Conservation (phyloP, 2,888 invertebrate genomes). For the Cataglyphis altisquamis region DNA sequence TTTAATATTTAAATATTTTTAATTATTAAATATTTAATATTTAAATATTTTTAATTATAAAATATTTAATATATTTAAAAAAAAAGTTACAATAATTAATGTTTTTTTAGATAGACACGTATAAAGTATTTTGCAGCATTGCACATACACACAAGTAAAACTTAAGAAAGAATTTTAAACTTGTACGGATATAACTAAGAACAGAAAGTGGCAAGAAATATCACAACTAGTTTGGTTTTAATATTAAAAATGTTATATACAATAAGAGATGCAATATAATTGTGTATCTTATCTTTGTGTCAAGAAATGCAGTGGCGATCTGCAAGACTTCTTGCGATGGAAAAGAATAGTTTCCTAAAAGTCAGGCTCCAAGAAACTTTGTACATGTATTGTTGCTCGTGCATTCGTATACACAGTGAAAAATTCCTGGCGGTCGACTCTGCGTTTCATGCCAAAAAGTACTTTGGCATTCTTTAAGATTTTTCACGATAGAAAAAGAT, state of each 20-base stretch:
- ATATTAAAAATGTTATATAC: neutral
- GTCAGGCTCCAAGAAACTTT: neutral
- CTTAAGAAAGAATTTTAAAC: neutral
- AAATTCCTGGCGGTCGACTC: neutral
- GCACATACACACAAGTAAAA: neutral
- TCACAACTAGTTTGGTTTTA: neutral
- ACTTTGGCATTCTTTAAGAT: conserved; percentile 6
- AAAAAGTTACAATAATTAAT: neutral
- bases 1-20: too few relatives aligned
- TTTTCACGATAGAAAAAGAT: neutral
- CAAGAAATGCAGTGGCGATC: neutral
- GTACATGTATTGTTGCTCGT: neutral
- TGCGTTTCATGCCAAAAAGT: neutral
- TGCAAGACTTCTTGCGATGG: neutral
- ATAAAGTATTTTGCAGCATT: neutral
- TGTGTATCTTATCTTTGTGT: neutral
- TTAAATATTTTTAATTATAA: too few relatives aligned
- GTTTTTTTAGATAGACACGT: neutral
- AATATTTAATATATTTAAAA: neutral
- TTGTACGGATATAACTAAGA: neutral
- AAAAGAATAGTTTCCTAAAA: neutral
- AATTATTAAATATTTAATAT: too few relatives aligned
- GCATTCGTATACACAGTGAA: neutral
- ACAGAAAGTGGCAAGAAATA: neutral
- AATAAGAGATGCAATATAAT: neutral